A percentile compares a stretch with the other conserved stretches of the same genome.
These are phyloP conservation scores for Apodemia duryi DNA, from an alignment of 2,888 invertebrate genomes.

Conservation along the genomic window DNA sequence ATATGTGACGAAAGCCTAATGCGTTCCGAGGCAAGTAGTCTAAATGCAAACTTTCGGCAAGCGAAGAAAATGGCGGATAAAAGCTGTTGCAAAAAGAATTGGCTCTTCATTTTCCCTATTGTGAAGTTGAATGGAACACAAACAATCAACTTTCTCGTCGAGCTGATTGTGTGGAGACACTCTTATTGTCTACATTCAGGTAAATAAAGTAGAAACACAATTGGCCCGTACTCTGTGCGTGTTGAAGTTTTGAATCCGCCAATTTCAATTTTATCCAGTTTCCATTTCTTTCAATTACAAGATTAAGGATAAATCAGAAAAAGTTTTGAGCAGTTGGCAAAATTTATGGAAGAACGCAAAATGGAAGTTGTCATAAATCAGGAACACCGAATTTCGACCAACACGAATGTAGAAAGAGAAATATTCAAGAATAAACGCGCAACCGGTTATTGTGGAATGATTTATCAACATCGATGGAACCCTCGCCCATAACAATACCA, in stretches of 20 bases:
- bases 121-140: slow-evolving; percentile 71
- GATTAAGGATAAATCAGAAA: slow-evolving; percentile 6
- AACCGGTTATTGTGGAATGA: slow-evolving; percentile 55
- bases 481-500: slow-evolving; percentile 76
- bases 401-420: slow-evolving; percentile 50
- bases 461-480: slow-evolving; percentile 72
- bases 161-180: slow-evolving; percentile 71
- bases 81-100: slow-evolving; percentile 67
- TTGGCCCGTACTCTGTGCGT: slow-evolving; percentile 58
- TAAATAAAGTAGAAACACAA: slow-evolving; percentile 67
- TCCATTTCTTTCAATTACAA: slow-evolving; percentile 26
- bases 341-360: slow-evolving; percentile 56
- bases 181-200: slow-evolving; percentile 71
- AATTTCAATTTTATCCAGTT: slow-evolving; percentile 47
- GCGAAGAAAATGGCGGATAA: slow-evolving; percentile 64
- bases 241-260: slow-evolving; percentile 62
- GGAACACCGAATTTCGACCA: slow-evolving; percentile 57
- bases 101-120: slow-evolving; percentile 75
- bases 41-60: slow-evolving; percentile 68
- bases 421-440: slow-evolving; percentile 64
- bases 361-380: slow-evolving; percentile 54
- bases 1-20: slow-evolving; percentile 62
- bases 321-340: slow-evolving; percentile 16
- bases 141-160: slow-evolving; percentile 71
- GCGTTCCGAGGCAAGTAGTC: slow-evolving; percentile 58